Conservation (phyloP, 2,797 vertebrate genomes). For the Decapterus maruadsi region DNA sequence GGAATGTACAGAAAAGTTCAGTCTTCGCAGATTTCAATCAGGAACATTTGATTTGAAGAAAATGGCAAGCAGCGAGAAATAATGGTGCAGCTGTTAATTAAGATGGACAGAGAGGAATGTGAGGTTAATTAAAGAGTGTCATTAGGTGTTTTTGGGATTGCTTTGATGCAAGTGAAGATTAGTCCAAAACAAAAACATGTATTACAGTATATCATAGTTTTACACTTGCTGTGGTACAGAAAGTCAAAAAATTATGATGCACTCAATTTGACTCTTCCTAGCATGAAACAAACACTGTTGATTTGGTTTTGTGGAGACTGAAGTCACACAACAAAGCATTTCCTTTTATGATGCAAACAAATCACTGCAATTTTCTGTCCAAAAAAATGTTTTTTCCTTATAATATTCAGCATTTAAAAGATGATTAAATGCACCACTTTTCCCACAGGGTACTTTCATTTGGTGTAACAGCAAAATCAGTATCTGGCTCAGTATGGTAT, state of each 20-base stretch:
- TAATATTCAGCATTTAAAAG: not conserved
- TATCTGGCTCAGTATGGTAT: not conserved
- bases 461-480: not conserved
- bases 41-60: conserved; percentile 67
- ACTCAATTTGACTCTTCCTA: not conserved
- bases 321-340: conserved; percentile 1
- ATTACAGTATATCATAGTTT: conserved; percentile 10
- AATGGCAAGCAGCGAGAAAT: conserved; percentile 55
- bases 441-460: not conserved
- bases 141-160: conserved; percentile 16
- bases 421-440: not conserved
- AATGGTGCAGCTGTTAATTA: conserved; percentile 60
- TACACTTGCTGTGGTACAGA: not conserved
- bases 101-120: conserved; percentile 71
- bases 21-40: conserved; percentile 66
- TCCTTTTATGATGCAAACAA: conserved; percentile 21
- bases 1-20: conserved; percentile 72
- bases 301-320: conserved; percentile 15
- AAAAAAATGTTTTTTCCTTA: conserved; percentile 2
- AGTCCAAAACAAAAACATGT: conserved; percentile 17
- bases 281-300: not conserved
- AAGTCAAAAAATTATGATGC: not conserved
- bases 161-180: conserved; percentile 10
- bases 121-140: conserved; percentile 57
- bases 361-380: not conserved